phyloP scores from a whole-genome alignment of 2,888 invertebrate species.

The Tenthredo livida region DNA sequence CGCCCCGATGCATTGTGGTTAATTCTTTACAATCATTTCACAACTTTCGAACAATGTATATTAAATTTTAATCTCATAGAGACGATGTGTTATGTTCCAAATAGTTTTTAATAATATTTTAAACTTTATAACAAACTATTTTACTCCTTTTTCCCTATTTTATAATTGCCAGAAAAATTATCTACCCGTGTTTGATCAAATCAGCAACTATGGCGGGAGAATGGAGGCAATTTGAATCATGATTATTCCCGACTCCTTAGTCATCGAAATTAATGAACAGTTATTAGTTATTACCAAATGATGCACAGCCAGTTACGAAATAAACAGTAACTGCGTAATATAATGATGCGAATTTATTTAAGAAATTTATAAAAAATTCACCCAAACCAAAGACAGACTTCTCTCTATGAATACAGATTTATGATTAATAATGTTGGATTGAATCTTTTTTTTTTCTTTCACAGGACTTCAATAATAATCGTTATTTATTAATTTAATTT shows the following conservation, averaged over 20 bases:
- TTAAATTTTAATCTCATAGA: not conserved
- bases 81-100: not conserved
- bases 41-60: not conserved
- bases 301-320: not conserved
- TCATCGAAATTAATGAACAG: not conserved
- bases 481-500: conserved; percentile 11
- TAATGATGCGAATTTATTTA: not conserved
- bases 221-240: not conserved
- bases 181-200: conserved; percentile 2
- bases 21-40: conserved; percentile 4
- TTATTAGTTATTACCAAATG: not conserved
- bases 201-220: conserved; percentile 36
- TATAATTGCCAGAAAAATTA: not conserved
- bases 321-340: not conserved
- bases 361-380: not conserved
- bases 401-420: not conserved
- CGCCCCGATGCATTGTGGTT: conserved; percentile 41
- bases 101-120: not conserved
- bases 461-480: not conserved
- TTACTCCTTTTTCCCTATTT: not conserved
- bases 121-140: not conserved
- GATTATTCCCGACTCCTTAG: not conserved
- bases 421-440: not conserved
- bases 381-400: not conserved
- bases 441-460: not conserved